These are phyloP conservation scores for Pyrocoelia pectoralis DNA, from an alignment of 2,888 invertebrate species.

Conservation along the genomic window DNA sequence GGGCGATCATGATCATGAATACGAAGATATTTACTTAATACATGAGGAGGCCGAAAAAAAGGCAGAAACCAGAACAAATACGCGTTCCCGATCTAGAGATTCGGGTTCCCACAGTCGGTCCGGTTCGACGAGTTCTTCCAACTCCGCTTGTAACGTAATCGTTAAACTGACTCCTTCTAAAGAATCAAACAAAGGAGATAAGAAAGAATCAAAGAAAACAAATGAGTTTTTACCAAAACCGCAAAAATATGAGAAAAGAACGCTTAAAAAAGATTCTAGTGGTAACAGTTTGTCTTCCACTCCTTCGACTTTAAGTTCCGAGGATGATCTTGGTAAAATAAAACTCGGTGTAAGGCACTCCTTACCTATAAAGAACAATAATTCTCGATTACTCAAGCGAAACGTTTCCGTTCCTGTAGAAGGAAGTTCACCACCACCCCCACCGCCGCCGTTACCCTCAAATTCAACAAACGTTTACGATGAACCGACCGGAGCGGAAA, in stretches of 20 bases:
- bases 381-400: conserved; percentile 61
- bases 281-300: conserved; percentile 58
- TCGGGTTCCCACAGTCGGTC: conserved; percentile 81
- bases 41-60: conserved; percentile 63
- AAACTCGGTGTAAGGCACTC: conserved; percentile 56
- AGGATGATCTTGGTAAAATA: conserved; percentile 54
- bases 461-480: conserved; percentile 40
- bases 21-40: conserved; percentile 82
- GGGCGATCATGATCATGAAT: conserved; percentile 72
- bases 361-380: conserved; percentile 46
- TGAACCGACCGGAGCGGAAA: conserved; percentile 22
- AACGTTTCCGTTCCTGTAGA: conserved; percentile 67
- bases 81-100: conserved; percentile 59
- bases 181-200: conserved; percentile 37
- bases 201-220: conserved; percentile 45
- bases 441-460: conserved; percentile 72
- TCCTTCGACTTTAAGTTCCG: conserved; percentile 55
- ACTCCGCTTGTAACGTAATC: conserved; percentile 57
- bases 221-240: conserved; percentile 57
- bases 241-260: conserved; percentile 52
- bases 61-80: conserved; percentile 43
- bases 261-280: conserved; percentile 39
- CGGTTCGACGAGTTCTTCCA: conserved; percentile 58
- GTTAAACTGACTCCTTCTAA: conserved; percentile 49
- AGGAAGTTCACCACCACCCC: conserved; percentile 68